Evolutionary conservation across 2,888 invertebrate species (phyloP).

Genomic region (Lepidochrysops patricia): DNA sequence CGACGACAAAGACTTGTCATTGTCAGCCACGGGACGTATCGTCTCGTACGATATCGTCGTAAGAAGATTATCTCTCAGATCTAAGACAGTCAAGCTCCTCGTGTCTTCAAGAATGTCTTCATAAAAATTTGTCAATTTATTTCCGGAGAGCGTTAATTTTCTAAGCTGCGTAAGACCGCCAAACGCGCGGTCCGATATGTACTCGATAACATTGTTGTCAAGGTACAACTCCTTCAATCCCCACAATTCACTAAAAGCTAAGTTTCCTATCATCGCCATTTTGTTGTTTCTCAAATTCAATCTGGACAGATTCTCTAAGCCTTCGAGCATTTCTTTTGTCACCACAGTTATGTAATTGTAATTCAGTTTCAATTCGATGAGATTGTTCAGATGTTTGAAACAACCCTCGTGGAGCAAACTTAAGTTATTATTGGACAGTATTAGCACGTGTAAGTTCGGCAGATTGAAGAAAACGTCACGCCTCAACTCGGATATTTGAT

Average conservation of each 20-base stretch:
- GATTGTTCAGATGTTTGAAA: constrained; percentile 81
- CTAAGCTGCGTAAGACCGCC: constrained; percentile 81
- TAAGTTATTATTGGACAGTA: constrained; percentile 89
- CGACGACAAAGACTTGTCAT: constrained; percentile 81
- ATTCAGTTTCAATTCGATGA: constrained; percentile 86
- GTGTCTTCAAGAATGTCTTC: constrained; percentile 82
- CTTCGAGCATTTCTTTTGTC: constrained; percentile 84
- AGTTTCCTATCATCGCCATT: constrained; percentile 84
- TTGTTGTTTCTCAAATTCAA: constrained; percentile 84
- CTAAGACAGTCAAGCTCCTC: constrained; percentile 80
- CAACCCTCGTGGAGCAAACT: constrained; percentile 90
- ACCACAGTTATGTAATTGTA: constrained; percentile 83
- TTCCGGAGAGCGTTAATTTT: constrained; percentile 82
- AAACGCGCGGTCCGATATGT: constrained; percentile 84
- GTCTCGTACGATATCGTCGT: constrained; percentile 84
- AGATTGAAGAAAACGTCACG: constrained; percentile 83
- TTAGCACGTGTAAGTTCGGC: constrained; percentile 81
- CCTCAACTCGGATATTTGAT: constrained; percentile 82
- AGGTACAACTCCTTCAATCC: constrained; percentile 80
- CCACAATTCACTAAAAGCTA: constrained; percentile 85
- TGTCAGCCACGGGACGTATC: constrained; percentile 81
- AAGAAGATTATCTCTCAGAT: constrained; percentile 84
- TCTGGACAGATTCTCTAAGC: constrained; percentile 80
- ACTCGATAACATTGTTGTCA: constrained; percentile 80
- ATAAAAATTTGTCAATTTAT: constrained; percentile 81